A percentile compares a stretch with the other conserved stretches of the same genome.
Evolutionary conservation across 2,888 invertebrate species (phyloP).

Genomic region (Pyralis farinalis): DNA sequence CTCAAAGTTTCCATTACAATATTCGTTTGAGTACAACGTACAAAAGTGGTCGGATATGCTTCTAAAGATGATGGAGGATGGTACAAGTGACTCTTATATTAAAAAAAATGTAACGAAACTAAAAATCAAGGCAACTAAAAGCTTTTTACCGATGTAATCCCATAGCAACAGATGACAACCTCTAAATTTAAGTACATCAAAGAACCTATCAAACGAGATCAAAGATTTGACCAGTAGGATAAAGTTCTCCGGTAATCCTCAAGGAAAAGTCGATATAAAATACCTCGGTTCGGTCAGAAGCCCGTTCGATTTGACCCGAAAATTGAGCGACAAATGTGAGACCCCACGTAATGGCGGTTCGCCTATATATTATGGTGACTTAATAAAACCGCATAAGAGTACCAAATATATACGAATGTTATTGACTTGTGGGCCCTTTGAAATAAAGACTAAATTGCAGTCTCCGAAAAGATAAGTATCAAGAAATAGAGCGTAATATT

Average conservation of each 20-base stretch:
- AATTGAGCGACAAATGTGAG: slow-evolving; percentile 54
- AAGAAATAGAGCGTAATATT: too few species aligned
- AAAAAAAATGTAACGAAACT: too few species aligned
- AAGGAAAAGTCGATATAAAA: slow-evolving; percentile 8
- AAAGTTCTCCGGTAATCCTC: slow-evolving; percentile 11
- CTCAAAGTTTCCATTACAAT: too few species aligned
- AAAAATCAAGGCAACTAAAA: background rate
- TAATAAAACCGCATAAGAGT: slow-evolving; percentile 40
- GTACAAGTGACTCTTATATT: too few species aligned
- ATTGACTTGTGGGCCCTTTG: too few species aligned
- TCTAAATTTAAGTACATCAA: slow-evolving; percentile 3
- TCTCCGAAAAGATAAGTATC: too few species aligned
- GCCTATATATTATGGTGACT: slow-evolving; percentile 49
- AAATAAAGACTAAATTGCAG: too few species aligned
- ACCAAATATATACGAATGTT: too few species aligned
- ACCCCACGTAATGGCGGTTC: slow-evolving; percentile 47
- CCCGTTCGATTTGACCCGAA: slow-evolving; percentile 47
- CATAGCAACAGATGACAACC: slow-evolving; percentile 3
- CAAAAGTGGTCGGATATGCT: too few species aligned
- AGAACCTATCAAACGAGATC: slow-evolving; percentile 6
- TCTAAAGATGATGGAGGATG: too few species aligned
- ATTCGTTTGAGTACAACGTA: too few species aligned
- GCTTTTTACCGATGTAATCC: background rate
- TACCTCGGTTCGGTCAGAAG: slow-evolving; percentile 17
- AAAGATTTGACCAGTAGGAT: slow-evolving; percentile 5